phyloP scores from a whole-genome alignment of 2,888 invertebrate species.

The Acleris holmiana region DNA sequence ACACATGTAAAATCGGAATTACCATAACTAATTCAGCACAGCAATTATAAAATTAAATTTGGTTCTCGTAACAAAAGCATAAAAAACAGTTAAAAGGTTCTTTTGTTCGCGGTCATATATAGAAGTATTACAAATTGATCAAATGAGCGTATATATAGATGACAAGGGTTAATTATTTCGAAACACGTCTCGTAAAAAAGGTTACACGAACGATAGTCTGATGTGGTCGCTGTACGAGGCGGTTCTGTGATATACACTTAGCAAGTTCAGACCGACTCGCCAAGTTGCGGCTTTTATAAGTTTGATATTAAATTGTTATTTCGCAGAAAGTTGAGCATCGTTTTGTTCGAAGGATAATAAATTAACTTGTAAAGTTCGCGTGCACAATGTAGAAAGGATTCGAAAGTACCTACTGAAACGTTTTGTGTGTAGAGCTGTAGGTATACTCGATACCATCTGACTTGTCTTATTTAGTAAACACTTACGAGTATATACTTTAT shows the following conservation, averaged over 20 bases:
- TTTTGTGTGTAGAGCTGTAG: too few species aligned
- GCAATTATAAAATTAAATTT: slow-evolving; percentile 14
- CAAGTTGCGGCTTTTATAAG: slow-evolving; percentile 37
- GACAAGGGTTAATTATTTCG: slow-evolving; percentile 16
- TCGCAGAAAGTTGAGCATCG: slow-evolving; percentile 26
- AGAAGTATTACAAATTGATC: slow-evolving; percentile 1
- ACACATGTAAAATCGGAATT: background rate
- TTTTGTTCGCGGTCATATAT: background rate
- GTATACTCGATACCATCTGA: too few species aligned
- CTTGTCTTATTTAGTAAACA: too few species aligned
- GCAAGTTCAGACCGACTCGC: slow-evolving; percentile 29
- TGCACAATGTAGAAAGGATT: slow-evolving; percentile 12
- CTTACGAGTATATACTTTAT: too few species aligned
- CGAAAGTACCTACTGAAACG: too few species aligned
- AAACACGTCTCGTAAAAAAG: slow-evolving; percentile 6
- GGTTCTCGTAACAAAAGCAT: background rate
- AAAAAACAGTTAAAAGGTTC: slow-evolving; percentile 14
- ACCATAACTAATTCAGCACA: background rate
- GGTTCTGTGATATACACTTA: slow-evolving; percentile 20
- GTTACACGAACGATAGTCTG: background rate
- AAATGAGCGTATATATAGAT: slow-evolving; percentile 10
- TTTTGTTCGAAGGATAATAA: slow-evolving; percentile 27
- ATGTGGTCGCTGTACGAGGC: slow-evolving; percentile 10
- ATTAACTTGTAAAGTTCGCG: slow-evolving; percentile 16
- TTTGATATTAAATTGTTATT: slow-evolving; percentile 38